Percentiles rank a stretch among this genome's conserved stretches.
Conservation (phyloP, 2,888 invertebrate species). For the Lampropteryx suffumata region DNA sequence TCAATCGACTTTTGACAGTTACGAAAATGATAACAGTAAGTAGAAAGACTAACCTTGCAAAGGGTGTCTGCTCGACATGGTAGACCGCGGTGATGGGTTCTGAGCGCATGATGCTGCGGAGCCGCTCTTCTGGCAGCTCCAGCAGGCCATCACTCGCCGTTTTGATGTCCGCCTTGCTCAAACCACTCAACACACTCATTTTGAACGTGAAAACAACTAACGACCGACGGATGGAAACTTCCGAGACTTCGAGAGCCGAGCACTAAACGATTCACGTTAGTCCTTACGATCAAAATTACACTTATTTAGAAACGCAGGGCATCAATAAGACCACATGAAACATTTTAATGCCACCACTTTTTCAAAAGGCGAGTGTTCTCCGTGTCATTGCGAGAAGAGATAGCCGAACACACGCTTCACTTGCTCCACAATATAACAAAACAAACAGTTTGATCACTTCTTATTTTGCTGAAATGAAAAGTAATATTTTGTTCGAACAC, state of each 20-base stretch:
- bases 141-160: constrained; percentile 88
- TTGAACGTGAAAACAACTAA: constrained; percentile 76
- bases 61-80: constrained; percentile 91
- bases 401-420: constrained; percentile 75
- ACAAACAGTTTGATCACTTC: constrained; percentile 78
- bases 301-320: constrained; percentile 70
- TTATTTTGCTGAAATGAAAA: constrained; percentile 70
- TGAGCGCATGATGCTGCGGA: constrained; percentile 86
- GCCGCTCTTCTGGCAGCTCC: constrained; percentile 86
- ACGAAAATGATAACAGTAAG: constrained; percentile 11
- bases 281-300: constrained; percentile 78
- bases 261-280: constrained; percentile 77
- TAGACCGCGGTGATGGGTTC: constrained; percentile 90
- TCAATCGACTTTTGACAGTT: constrained; percentile 35
- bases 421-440: constrained; percentile 69
- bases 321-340: constrained; percentile 79
- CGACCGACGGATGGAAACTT: constrained; percentile 60
- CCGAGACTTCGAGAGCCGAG: constrained; percentile 55
- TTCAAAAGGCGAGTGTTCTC: constrained; percentile 80
- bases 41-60: constrained; percentile 88
- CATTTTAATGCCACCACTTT: constrained; percentile 81
- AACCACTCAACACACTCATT: constrained; percentile 80
- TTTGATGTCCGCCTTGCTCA: constrained; percentile 81
- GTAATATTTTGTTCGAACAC: constrained; percentile 78
- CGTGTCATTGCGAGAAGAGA: constrained; percentile 82